Conservation (phyloP, 2,113 vertebrate genomes). For the Menura novaehollandiae region DNA sequence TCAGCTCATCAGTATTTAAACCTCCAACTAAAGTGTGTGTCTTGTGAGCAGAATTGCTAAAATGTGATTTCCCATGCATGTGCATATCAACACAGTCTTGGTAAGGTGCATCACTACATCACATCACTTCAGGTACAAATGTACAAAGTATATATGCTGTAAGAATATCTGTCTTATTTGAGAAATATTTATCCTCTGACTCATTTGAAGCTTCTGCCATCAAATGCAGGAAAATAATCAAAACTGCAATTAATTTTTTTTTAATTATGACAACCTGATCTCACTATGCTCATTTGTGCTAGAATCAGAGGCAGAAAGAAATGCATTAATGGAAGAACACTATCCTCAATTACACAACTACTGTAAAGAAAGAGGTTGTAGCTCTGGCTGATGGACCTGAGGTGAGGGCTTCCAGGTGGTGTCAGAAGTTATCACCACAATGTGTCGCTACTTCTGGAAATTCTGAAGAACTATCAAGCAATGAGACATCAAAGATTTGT, state of each 20-base stretch:
- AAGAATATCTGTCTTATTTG: background rate
- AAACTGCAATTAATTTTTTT: background rate
- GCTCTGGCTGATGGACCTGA: slow-evolving; percentile 65
- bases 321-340: slow-evolving; percentile 57
- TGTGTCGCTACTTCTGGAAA: slow-evolving; percentile 45
- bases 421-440: slow-evolving; percentile 35
- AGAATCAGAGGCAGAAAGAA: slow-evolving; percentile 68
- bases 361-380: slow-evolving; percentile 65
- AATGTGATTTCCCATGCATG: background rate
- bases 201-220: background rate
- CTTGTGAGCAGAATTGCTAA: background rate
- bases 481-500: slow-evolving; percentile 49
- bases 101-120: background rate
- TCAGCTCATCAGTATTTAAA: background rate
- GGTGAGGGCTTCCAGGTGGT: slow-evolving; percentile 44
- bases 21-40: background rate
- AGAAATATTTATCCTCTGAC: background rate
- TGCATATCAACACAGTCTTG: background rate
- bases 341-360: slow-evolving; percentile 57
- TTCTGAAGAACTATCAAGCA: slow-evolving; percentile 51
- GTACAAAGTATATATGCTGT: background rate
- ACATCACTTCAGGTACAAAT: background rate
- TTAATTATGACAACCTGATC: background rate
- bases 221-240: background rate
- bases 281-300: background rate